Conservation (phyloP, 2,888 invertebrate species). For the Dioctria linearis region DNA sequence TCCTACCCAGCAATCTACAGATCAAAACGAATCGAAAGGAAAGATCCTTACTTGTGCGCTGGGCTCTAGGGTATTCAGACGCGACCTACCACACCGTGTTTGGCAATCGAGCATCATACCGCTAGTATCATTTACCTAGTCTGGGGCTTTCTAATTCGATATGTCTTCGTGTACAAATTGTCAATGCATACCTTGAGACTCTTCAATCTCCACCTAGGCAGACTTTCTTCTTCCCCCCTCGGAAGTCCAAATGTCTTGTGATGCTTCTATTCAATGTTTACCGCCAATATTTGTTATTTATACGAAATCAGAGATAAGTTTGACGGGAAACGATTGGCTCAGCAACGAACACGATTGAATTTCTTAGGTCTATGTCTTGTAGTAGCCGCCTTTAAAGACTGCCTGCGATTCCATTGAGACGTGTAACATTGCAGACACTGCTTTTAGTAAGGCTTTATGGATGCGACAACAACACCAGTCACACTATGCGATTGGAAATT, state of each 20-base stretch:
- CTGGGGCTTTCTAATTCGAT: conserved; percentile 13
- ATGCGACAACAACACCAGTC: not conserved
- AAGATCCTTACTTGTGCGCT: conserved; percentile 12
- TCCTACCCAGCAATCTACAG: not conserved
- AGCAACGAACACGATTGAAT: conserved; percentile 11
- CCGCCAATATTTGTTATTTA: conserved; percentile 50
- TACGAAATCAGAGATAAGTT: conserved; percentile 44
- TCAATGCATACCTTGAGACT: conserved; percentile 17
- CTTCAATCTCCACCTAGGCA: not conserved
- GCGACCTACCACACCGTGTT: conserved; percentile 5
- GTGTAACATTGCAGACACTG: not conserved
- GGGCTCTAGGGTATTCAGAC: not conserved
- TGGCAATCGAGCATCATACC: not conserved
- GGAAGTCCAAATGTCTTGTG: conserved; percentile 23
- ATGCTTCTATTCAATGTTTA: conserved; percentile 4
- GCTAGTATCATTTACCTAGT: not conserved
- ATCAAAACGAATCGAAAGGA: not conserved
- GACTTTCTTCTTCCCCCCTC: not conserved
- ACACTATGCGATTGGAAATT: conserved; percentile 13
- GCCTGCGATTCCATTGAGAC: conserved; percentile 13
- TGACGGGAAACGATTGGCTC: conserved; percentile 32
- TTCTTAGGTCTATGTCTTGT: not conserved
- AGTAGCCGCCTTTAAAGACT: conserved; percentile 43
- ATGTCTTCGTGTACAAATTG: conserved; percentile 29
- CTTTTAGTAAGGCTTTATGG: not conserved